Conservation (phyloP, 2,113 vertebrate species). For the Buteo buteo region DNA sequence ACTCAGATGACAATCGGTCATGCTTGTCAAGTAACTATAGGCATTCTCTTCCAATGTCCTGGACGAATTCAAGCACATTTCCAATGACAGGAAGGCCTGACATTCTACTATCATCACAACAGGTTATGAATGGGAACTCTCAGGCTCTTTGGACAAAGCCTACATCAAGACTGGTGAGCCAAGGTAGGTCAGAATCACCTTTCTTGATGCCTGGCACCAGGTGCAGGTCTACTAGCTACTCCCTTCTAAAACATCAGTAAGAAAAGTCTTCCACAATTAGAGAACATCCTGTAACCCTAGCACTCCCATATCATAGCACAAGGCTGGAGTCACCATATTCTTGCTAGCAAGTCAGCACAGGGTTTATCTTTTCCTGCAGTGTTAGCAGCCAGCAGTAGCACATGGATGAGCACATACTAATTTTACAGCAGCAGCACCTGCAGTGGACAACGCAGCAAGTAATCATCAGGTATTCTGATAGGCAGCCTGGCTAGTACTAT, state of each 20-base stretch:
- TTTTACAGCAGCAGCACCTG: neutral
- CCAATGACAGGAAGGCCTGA: neutral
- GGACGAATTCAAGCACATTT: neutral
- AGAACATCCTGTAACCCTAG: neutral
- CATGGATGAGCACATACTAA: neutral
- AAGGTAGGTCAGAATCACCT: fast-evolving
- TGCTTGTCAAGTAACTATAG: neutral
- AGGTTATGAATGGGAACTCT: neutral
- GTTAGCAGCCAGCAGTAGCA: neutral
- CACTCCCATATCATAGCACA: neutral
- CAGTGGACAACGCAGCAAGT: neutral
- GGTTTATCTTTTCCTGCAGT: neutral
- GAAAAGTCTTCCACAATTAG: neutral
- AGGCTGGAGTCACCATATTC: neutral
- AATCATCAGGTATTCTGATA: fast-evolving
- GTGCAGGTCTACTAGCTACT: neutral
- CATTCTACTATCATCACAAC: neutral
- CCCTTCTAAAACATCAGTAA: neutral
- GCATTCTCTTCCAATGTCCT: neutral
- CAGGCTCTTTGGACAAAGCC: neutral
- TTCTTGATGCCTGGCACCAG: neutral
- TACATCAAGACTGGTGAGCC: neutral
- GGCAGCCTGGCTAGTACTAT: neutral
- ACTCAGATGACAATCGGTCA: neutral
- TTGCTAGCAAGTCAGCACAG: neutral